Evolutionary conservation across 2,797 vertebrate species (phyloP).

Genomic region (Malacoctenus gilli): DNA sequence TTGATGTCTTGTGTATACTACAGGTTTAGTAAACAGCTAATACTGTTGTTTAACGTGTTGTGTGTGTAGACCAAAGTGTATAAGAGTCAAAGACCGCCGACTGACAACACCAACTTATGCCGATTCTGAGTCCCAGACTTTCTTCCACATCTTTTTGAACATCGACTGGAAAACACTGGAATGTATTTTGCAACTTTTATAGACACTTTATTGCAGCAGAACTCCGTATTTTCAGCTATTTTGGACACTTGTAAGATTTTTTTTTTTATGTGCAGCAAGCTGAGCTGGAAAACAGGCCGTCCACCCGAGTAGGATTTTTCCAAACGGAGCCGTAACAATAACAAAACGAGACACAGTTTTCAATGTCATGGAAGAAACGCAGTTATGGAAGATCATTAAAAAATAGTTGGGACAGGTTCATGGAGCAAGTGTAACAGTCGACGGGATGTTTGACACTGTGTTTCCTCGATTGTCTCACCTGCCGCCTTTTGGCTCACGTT

Average conservation of each 20-base stretch:
- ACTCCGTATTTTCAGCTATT: slow-evolving; percentile 12
- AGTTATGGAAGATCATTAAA: slow-evolving; percentile 37
- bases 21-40: too few relatives aligned
- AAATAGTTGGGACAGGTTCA: slow-evolving; percentile 5
- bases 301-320: slow-evolving; percentile 6
- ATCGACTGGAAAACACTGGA: background rate
- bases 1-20: too few relatives aligned
- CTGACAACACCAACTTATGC: too few relatives aligned
- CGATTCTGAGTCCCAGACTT: too few relatives aligned
- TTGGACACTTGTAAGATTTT: background rate
- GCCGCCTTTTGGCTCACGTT: background rate
- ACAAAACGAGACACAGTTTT: slow-evolving; percentile 27
- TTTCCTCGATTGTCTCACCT: slow-evolving; percentile 2
- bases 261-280: slow-evolving; percentile 3
- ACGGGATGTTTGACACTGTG: slow-evolving; percentile 1
- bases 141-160: too few relatives aligned
- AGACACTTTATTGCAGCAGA: background rate
- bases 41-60: too few relatives aligned
- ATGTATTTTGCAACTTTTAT: background rate
- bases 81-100: too few relatives aligned
- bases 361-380: slow-evolving; percentile 37
- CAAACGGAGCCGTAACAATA: slow-evolving; percentile 25
- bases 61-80: too few relatives aligned
- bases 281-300: slow-evolving; percentile 40
- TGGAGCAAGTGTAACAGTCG: slow-evolving; percentile 7